Evolutionary conservation across 2,113 vertebrate genomes (phyloP).

Genomic region (Dryoscopus gambensis): DNA sequence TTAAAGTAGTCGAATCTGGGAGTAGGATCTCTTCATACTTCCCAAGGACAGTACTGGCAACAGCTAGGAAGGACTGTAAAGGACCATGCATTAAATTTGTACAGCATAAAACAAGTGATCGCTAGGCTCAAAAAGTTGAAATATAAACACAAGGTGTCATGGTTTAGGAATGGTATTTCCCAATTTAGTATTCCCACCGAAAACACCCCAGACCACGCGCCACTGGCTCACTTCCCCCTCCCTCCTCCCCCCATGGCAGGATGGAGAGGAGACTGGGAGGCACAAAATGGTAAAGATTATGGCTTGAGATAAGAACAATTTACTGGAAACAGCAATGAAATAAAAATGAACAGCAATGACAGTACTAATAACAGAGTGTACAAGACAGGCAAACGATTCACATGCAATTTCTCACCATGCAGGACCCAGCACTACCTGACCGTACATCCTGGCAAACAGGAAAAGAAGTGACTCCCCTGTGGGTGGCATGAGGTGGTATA

Average conservation of each 20-base stretch:
- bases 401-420: not conserved
- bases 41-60: not conserved
- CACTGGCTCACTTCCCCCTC: not conserved
- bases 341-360: not conserved
- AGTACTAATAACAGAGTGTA: not conserved
- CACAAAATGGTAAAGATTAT: not conserved
- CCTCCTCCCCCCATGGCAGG: not conserved
- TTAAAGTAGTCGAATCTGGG: not conserved
- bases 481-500: not conserved
- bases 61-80: not conserved
- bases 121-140: not conserved
- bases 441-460: not conserved
- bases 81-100: not conserved
- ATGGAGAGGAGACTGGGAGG: not conserved
- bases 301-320: not conserved
- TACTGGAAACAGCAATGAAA: not conserved
- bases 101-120: not conserved
- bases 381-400: not conserved
- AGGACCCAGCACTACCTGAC: not conserved
- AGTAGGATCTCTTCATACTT: not conserved
- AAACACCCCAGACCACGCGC: not conserved
- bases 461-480: not conserved
- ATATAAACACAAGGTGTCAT: not conserved
- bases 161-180: not conserved
- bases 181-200: not conserved